Evolutionary conservation across 1,140 invertebrate species (phyloP).

Genomic region (Trichogramma pretiosum): DNA sequence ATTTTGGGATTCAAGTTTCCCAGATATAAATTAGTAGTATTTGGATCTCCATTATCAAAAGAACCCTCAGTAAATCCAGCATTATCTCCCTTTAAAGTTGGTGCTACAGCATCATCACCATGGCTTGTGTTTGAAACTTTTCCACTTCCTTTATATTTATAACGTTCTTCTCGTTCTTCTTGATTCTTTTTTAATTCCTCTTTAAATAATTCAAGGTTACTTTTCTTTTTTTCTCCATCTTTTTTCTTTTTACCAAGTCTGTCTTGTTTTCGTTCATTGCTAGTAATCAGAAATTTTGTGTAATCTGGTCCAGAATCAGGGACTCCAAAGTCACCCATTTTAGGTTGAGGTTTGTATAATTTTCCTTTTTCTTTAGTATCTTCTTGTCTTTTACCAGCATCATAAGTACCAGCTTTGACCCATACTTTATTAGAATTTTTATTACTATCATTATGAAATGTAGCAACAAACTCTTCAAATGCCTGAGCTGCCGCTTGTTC

Average conservation of each 20-base stretch:
- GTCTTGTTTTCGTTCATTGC: slow-evolving; percentile 57
- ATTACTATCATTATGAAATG: slow-evolving; percentile 83
- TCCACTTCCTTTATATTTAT: slow-evolving; percentile 69
- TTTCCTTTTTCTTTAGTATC: slow-evolving; percentile 84
- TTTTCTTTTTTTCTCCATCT: slow-evolving; percentile 85
- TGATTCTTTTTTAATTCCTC: slow-evolving; percentile 92
- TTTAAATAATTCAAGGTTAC: slow-evolving; percentile 94
- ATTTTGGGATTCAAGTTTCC: slow-evolving; percentile 97
- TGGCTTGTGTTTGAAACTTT: slow-evolving; percentile 35
- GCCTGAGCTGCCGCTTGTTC: slow-evolving; percentile 78
- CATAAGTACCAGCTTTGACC: slow-evolving; percentile 94
- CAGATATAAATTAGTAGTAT: slow-evolving; percentile 95
- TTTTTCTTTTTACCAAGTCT: slow-evolving; percentile 69
- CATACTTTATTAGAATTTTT: slow-evolving; percentile 79
- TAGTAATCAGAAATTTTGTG: slow-evolving; percentile 61
- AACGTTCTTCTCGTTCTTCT: slow-evolving; percentile 93
- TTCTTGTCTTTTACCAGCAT: slow-evolving; percentile 86
- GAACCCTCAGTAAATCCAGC: slow-evolving; percentile 53
- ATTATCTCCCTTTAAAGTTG: slow-evolving; percentile 42
- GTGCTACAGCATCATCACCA: slow-evolving; percentile 40
- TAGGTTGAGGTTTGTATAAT: slow-evolving; percentile 85
- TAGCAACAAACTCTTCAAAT: slow-evolving; percentile 95
- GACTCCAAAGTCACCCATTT: slow-evolving; percentile 51
- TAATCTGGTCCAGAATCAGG: slow-evolving; percentile 47
- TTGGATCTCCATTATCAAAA: slow-evolving; percentile 90